A percentile compares a stretch with the other conserved stretches of the same genome.
Conservation (phyloP, 2,888 invertebrate species). For the Ametastegia equiseti region DNA sequence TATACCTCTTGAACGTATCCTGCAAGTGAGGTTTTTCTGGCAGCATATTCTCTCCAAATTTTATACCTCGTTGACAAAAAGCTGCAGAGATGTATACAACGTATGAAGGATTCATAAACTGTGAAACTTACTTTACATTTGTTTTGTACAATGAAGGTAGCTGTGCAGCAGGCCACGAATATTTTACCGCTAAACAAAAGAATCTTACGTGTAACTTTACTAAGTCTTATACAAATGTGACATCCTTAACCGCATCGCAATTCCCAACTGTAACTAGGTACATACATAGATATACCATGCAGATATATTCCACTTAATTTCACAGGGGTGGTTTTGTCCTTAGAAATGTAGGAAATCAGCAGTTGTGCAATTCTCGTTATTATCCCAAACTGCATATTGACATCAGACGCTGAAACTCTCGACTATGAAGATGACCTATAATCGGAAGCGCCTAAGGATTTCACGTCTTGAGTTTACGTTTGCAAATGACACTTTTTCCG, state of each 20-base stretch:
- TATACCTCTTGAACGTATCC: no score
- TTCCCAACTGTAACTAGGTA: no score
- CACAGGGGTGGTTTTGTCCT: no score
- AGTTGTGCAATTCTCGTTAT: no score
- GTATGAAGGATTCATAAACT: not conserved
- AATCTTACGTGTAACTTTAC: not conserved
- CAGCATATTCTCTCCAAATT: no score
- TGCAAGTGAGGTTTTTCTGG: no score
- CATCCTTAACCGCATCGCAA: not conserved
- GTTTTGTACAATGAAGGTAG: not conserved
- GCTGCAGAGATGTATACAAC: not conserved
- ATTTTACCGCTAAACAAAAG: conserved; percentile 19
- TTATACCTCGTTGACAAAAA: not conserved
- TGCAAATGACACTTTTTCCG: not conserved
- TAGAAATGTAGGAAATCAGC: no score
- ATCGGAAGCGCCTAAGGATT: not conserved
- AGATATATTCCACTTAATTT: no score
- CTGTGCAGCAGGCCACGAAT: not conserved
- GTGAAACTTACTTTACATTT: conserved; percentile 31
- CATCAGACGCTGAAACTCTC: no score
- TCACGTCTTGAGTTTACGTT: not conserved
- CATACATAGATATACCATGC: not conserved
- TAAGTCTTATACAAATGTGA: not conserved
- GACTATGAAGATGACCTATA: no score
- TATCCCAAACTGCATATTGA: no score